phyloP scores from a whole-genome alignment of 2,113 vertebrate genomes.

The Tachysurus vachellii region DNA sequence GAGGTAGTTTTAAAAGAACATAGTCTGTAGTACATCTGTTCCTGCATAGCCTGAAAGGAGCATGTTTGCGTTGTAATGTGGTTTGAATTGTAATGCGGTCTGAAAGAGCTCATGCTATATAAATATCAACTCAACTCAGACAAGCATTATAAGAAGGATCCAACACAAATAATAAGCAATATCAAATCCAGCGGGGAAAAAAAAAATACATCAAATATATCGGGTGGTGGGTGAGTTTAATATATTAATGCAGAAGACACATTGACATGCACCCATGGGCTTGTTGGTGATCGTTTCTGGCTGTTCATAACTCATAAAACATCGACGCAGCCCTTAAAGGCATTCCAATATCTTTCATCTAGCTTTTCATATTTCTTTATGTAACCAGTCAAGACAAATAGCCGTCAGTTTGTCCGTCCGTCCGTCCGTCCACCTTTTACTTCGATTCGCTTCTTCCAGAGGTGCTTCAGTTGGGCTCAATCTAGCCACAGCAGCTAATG shows the following conservation, averaged over 20 bases:
- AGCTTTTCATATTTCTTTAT: slow-evolving; percentile 25
- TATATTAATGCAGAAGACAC: slow-evolving; percentile 17
- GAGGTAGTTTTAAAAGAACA: background rate
- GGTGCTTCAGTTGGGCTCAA: slow-evolving; percentile 29
- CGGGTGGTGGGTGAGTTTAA: slow-evolving; percentile 12
- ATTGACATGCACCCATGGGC: background rate
- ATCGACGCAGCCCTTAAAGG: background rate
- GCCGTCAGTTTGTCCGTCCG: background rate
- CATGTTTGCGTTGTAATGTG: background rate
- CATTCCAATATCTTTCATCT: background rate
- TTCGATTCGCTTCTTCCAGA: slow-evolving; percentile 9
- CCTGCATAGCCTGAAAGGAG: background rate
- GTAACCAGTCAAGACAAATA: slow-evolving; percentile 13
- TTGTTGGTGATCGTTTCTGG: background rate
- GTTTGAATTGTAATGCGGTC: background rate
- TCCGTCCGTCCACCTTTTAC: background rate
- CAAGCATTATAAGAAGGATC: background rate
- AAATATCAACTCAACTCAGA: background rate
- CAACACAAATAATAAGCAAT: background rate
- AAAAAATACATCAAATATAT: background rate
- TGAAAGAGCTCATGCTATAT: background rate
- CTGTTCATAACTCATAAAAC: slow-evolving; percentile 22
- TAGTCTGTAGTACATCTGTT: background rate
- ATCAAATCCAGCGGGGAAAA: background rate
- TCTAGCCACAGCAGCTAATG: slow-evolving; percentile 47